Percentiles rank a stretch among this genome's conserved stretches.
Conservation (phyloP, 2,888 invertebrate species). For the Ecliptopera silaceata region DNA sequence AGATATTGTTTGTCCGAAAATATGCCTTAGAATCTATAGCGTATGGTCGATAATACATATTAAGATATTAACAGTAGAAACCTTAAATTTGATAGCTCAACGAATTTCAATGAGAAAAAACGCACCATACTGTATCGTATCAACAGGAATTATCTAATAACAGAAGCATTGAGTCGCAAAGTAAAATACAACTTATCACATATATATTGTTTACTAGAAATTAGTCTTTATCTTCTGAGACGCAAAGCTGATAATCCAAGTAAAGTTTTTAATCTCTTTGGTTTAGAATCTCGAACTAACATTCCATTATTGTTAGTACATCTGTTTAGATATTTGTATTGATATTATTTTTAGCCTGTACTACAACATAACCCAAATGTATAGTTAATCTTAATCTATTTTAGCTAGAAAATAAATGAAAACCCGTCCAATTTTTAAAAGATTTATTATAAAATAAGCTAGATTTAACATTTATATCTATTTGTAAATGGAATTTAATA, state of each 20-base stretch:
- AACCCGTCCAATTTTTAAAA: slow-evolving; percentile 55
- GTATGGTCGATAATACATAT: background rate
- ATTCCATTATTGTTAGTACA: background rate
- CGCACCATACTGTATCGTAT: too few species aligned
- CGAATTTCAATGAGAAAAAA: too few species aligned
- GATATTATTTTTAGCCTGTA: slow-evolving; percentile 15
- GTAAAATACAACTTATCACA: too few species aligned
- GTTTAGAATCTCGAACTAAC: background rate
- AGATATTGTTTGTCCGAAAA: too few species aligned
- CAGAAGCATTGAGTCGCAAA: too few species aligned
- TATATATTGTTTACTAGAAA: too few species aligned
- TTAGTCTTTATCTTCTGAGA: too few species aligned
- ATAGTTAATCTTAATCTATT: slow-evolving; percentile 55
- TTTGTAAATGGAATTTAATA: slow-evolving; percentile 44
- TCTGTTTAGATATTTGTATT: background rate
- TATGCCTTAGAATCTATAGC: background rate
- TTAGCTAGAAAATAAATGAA: slow-evolving; percentile 48
- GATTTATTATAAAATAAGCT: slow-evolving; percentile 50
- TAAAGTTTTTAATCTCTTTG: background rate
- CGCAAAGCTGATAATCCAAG: too few species aligned
- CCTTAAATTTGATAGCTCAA: too few species aligned
- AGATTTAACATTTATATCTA: slow-evolving; percentile 42
- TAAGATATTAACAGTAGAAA: too few species aligned
- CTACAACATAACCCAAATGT: slow-evolving; percentile 68
- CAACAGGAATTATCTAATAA: too few species aligned